Percentiles rank a stretch among this genome's conserved stretches.
Conservation (phyloP, 1,140 invertebrate genomes). For the Drosophila repleta region DNA sequence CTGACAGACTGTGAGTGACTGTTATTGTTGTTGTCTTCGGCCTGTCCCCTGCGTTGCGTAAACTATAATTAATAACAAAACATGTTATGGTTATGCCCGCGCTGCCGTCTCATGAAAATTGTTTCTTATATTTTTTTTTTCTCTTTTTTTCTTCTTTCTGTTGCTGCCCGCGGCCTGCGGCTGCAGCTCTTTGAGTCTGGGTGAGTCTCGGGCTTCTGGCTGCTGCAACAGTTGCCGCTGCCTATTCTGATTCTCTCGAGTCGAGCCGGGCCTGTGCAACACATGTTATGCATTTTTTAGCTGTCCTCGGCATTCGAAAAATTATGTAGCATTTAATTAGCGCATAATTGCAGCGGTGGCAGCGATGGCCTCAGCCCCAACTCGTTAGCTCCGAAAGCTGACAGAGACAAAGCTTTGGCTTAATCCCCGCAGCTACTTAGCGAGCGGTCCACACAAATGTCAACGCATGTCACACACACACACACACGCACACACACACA, state of each 20-base stretch:
- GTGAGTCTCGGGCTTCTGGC: conserved; percentile 9
- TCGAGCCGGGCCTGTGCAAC: conserved; percentile 58
- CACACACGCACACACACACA: background rate
- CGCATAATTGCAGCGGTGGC: conserved; percentile 77
- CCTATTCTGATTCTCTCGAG: conserved; percentile 27
- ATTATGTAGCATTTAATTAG: conserved; percentile 82
- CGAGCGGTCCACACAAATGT: conserved; percentile 24
- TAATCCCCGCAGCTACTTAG: conserved; percentile 31
- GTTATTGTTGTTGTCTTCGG: conserved; percentile 71
- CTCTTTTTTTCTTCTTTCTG: too few relatives aligned
- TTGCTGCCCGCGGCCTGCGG: conserved; percentile 68
- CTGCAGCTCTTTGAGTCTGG: conserved; percentile 10
- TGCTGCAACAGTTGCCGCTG: conserved; percentile 1
- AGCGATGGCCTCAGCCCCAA: conserved; percentile 18
- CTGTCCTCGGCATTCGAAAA: conserved; percentile 78
- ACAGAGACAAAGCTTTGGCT: conserved; percentile 24
- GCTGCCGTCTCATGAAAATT: conserved; percentile 62
- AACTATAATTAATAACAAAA: conserved; percentile 83
- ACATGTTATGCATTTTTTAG: conserved; percentile 82
- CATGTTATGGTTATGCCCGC: conserved; percentile 78
- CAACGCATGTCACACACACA: conserved; percentile 21
- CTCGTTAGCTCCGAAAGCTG: conserved; percentile 7
- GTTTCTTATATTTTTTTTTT: conserved; percentile 66
- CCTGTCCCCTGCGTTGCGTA: conserved; percentile 78
- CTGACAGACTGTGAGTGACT: conserved; percentile 59